A percentile compares a stretch with the other conserved stretches of the same genome.
Evolutionary conservation across 2,888 invertebrate genomes (phyloP).

Genomic region (Ashinkailepas kermadecensis): DNA sequence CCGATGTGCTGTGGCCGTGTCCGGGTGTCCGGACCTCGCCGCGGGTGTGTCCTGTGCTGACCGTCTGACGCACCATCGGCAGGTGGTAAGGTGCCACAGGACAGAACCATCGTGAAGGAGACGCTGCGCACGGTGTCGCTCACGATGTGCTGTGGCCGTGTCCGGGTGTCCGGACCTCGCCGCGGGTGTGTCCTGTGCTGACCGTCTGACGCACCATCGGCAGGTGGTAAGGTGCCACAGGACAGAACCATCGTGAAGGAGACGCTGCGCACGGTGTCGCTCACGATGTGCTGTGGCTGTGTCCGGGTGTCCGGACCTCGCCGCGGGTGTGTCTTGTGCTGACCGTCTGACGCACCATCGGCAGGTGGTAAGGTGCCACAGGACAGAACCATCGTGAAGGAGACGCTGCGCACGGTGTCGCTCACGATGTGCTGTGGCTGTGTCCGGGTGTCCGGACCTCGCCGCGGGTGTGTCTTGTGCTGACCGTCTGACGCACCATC

Average conservation of each 20-base stretch:
- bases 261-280: constrained; percentile 69
- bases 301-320: too few species aligned
- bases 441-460: too few species aligned
- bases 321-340: not conserved
- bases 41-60: not conserved
- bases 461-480: too few species aligned
- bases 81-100: constrained; percentile 87
- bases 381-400: constrained; percentile 82
- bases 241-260: constrained; percentile 84
- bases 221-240: constrained; percentile 83
- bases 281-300: constrained; percentile 69
- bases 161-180: too few species aligned
- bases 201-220: not conserved
- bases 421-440: constrained; percentile 70
- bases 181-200: not conserved
- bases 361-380: constrained; percentile 82
- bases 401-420: constrained; percentile 70
- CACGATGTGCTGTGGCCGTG: constrained; percentile 65
- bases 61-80: not conserved
- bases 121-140: constrained; percentile 72
- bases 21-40: too few species aligned
- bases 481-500: not conserved
- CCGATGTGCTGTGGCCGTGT: too few species aligned
- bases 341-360: not conserved
- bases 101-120: constrained; percentile 80